These are phyloP conservation scores for Notiomystis cincta DNA, from an alignment of 2,113 vertebrate genomes.

Conservation along the genomic window DNA sequence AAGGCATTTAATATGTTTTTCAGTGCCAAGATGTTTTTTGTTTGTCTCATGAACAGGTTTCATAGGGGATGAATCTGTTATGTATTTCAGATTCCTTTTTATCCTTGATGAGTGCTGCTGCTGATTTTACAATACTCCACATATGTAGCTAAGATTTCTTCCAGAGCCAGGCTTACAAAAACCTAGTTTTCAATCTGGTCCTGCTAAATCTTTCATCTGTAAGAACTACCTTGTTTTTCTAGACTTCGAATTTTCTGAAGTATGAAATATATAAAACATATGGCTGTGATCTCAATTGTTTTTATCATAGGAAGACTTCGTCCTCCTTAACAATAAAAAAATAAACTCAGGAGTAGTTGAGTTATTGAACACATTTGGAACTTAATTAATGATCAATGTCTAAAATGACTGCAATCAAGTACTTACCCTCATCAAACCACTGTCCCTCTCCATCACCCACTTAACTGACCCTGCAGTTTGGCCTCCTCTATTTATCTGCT, in stretches of 20 bases:
- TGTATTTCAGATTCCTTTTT: background rate
- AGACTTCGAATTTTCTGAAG: constrained; percentile 4
- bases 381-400: constrained; percentile 52
- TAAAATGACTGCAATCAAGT: constrained; percentile 15
- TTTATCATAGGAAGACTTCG: background rate
- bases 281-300: background rate
- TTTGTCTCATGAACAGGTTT: background rate
- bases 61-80: background rate
- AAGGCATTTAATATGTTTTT: background rate
- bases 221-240: background rate
- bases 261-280: background rate
- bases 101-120: background rate
- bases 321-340: constrained; percentile 14
- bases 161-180: background rate
- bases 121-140: background rate
- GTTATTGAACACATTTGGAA: constrained; percentile 49
- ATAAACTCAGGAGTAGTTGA: constrained; percentile 31
- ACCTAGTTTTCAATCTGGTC: background rate
- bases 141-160: background rate
- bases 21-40: background rate
- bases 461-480: constrained; percentile 54
- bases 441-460: constrained; percentile 43
- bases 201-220: background rate
- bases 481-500: constrained; percentile 52
- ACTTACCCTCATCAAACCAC: constrained; percentile 46